phyloP scores from a whole-genome alignment of 53 echinoderm and acorn worm species.

The Mesocentrotus franciscanus region DNA sequence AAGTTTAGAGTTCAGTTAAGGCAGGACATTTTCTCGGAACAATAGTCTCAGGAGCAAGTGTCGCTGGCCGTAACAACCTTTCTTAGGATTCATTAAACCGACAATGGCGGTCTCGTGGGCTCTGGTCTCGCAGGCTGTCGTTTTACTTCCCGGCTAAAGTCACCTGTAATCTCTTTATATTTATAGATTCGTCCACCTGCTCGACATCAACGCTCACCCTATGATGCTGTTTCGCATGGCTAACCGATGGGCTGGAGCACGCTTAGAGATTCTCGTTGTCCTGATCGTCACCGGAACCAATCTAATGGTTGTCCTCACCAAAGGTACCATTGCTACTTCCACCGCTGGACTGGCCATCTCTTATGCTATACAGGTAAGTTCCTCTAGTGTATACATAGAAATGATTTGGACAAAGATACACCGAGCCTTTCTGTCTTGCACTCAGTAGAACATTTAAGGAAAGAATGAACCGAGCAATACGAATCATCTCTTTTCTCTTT shows the following conservation, averaged over 20 bases:
- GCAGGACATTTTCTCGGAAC: too few relatives aligned
- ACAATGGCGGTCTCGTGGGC: too few relatives aligned
- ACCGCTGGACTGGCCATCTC: slow-evolving; percentile 88
- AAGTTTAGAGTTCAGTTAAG: too few relatives aligned
- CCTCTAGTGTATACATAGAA: too few relatives aligned
- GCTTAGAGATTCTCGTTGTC: slow-evolving; percentile 83
- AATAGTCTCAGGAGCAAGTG: too few relatives aligned
- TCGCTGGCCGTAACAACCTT: background rate
- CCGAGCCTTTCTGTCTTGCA: too few relatives aligned
- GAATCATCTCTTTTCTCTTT: too few relatives aligned
- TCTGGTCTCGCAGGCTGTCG: too few relatives aligned
- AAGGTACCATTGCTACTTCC: slow-evolving; percentile 72
- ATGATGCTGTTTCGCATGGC: slow-evolving; percentile 86
- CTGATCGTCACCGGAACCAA: slow-evolving; percentile 72
- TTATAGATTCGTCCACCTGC: slow-evolving; percentile 76
- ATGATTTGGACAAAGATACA: too few relatives aligned
- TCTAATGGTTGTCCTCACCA: slow-evolving; percentile 78
- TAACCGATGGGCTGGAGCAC: slow-evolving; percentile 87
- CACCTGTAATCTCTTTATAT: background rate
- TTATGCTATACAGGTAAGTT: slow-evolving; percentile 84
- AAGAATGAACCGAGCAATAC: too few relatives aligned
- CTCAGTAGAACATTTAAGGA: too few relatives aligned
- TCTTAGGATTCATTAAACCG: too few relatives aligned
- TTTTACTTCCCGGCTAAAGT: background rate
- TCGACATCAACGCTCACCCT: slow-evolving; percentile 88